Conservation (phyloP, 2,797 vertebrate species). For the Phrynocephalus vlangalii region DNA sequence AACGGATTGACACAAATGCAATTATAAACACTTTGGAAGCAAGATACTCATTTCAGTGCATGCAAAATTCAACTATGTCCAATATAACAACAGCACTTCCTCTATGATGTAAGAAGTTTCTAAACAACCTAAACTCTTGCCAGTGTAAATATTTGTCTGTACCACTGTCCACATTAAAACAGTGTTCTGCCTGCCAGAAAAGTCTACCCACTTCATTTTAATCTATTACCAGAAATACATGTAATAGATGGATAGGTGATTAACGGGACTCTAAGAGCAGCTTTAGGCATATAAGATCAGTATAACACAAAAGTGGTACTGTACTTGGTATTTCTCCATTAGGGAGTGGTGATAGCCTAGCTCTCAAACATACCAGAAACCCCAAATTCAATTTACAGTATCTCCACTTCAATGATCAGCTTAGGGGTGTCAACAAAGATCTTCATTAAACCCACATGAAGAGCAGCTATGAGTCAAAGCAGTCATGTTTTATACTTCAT, state of each 20-base stretch:
- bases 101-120: not conserved
- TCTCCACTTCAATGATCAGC: not conserved
- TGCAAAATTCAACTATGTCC: not conserved
- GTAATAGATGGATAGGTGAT: not conserved
- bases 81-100: not conserved
- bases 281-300: not conserved
- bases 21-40: not conserved
- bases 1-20: not conserved
- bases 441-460: not conserved
- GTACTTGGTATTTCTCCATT: not conserved
- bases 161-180: not conserved
- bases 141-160: not conserved
- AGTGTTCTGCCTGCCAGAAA: conserved; percentile 35
- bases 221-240: not conserved
- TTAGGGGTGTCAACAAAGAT: not conserved
- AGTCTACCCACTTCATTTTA: not conserved
- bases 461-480: not conserved
- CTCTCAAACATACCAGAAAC: not conserved
- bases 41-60: not conserved
- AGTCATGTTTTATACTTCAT: not conserved
- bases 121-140: not conserved
- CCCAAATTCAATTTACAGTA: not conserved
- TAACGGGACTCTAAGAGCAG: not conserved
- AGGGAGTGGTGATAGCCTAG: not conserved
- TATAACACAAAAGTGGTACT: not conserved